These are phyloP conservation scores for Caenorhabditis uteleia DNA, from an alignment of 2,888 invertebrate genomes.

Conservation along the genomic window DNA sequence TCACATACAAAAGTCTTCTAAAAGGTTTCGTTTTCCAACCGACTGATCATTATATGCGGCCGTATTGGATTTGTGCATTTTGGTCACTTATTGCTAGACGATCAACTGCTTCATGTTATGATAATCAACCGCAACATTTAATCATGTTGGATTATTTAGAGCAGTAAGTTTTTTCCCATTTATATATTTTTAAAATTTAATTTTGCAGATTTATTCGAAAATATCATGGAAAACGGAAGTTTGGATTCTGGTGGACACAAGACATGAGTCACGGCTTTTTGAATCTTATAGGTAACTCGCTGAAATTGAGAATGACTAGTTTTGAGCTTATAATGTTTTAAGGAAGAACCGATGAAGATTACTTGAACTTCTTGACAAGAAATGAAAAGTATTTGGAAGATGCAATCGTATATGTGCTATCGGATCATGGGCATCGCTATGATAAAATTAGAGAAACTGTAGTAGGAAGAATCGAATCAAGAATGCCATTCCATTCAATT, in stretches of 20 bases:
- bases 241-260: conserved; percentile 58
- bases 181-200: conserved; percentile 1
- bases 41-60: conserved; percentile 70
- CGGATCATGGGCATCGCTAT: conserved; percentile 72
- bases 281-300: conserved; percentile 32
- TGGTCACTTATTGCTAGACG: conserved; percentile 49
- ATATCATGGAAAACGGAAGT: conserved; percentile 47
- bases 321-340: too few relatives aligned
- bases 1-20: conserved; percentile 66
- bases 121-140: conserved; percentile 40
- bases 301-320: too few relatives aligned
- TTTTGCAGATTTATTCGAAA: conserved; percentile 41
- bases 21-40: conserved; percentile 69
- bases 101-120: conserved; percentile 53
- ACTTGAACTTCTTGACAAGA: conserved; percentile 39
- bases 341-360: conserved; percentile 48
- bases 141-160: conserved; percentile 49
- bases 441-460: conserved; percentile 70
- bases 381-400: conserved; percentile 45
- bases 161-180: conserved; percentile 7
- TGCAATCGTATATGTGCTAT: conserved; percentile 61
- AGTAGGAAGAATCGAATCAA: conserved; percentile 71
- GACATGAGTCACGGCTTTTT: conserved; percentile 59
- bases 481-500: conserved; percentile 70
- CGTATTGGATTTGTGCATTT: conserved; percentile 53